Percentiles rank a stretch among this genome's conserved stretches.
Conservation (phyloP, 1,140 invertebrate species). For the Reticulitermes speratus region DNA sequence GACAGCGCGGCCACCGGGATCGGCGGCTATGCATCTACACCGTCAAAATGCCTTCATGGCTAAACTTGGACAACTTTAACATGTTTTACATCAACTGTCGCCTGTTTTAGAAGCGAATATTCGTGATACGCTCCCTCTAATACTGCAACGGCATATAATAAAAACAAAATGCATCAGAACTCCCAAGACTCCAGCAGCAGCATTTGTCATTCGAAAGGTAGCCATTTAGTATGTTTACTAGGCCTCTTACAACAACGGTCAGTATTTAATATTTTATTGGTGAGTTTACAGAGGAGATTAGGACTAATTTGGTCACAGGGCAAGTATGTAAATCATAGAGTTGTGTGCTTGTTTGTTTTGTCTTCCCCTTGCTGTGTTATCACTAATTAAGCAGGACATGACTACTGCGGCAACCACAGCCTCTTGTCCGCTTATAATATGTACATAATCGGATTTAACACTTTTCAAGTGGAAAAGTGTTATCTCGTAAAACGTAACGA, state of each 20-base stretch:
- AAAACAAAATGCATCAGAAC: no score
- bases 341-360: neutral
- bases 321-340: slow-evolving; percentile 16
- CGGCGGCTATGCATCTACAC: no score
- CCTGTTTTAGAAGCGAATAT: no score
- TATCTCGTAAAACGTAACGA: neutral
- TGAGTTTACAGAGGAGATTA: neutral
- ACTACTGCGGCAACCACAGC: neutral
- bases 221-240: no score
- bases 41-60: no score
- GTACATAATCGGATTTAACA: neutral
- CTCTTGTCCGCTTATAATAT: neutral
- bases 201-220: no score
- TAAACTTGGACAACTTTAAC: no score
- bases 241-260: neutral
- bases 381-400: neutral
- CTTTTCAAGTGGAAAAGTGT: neutral
- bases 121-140: no score
- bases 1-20: no score
- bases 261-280: slow-evolving; percentile 10
- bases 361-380: neutral
- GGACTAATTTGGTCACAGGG: neutral
- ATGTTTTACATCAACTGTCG: no score
- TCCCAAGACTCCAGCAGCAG: no score
- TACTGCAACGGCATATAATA: no score